Evolutionary conservation across 2,888 invertebrate genomes (phyloP).

Genomic region (Zonitis immaculata): DNA sequence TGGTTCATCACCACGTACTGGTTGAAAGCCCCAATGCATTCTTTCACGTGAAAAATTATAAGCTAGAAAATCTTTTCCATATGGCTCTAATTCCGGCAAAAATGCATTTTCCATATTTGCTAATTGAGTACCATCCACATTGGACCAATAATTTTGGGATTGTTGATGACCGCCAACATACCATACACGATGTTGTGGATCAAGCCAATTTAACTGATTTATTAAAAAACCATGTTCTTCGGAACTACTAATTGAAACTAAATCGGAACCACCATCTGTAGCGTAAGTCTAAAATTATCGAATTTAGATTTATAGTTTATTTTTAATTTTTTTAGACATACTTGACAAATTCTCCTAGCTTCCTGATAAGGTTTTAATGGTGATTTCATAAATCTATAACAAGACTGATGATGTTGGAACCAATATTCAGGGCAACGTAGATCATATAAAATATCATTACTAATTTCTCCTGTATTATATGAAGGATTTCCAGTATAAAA

Average conservation of each 20-base stretch:
- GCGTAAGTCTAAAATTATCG: conserved; percentile 55
- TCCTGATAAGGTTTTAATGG: conserved; percentile 76
- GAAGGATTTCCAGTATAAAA: conserved; percentile 2
- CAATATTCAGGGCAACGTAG: conserved; percentile 78
- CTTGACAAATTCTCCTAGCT: conserved; percentile 74
- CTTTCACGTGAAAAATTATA: conserved; percentile 69
- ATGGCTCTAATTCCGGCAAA: conserved; percentile 58
- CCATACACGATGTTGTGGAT: conserved; percentile 84
- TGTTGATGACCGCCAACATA: conserved; percentile 77
- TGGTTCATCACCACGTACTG: conserved; percentile 71
- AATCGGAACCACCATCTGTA: conserved; percentile 60
- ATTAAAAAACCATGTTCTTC: conserved; percentile 87
- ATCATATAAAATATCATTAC: conserved; percentile 38
- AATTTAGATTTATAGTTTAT: not conserved
- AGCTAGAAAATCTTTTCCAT: conserved; percentile 68
- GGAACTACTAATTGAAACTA: conserved; percentile 71
- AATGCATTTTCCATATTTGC: conserved; percentile 78
- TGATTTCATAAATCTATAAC: conserved; percentile 87
- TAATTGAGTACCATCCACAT: conserved; percentile 79
- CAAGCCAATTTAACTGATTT: conserved; percentile 72
- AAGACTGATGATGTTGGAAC: conserved; percentile 74
- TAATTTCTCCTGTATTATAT: conserved; percentile 17
- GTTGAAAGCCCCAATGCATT: conserved; percentile 80
- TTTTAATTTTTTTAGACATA: conserved; percentile 25
- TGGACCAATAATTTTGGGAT: conserved; percentile 72